Base-by-base conservation (phyloP, 2,113 vertebrate genomes). In the Pseudopodoces humilis region DNA sequence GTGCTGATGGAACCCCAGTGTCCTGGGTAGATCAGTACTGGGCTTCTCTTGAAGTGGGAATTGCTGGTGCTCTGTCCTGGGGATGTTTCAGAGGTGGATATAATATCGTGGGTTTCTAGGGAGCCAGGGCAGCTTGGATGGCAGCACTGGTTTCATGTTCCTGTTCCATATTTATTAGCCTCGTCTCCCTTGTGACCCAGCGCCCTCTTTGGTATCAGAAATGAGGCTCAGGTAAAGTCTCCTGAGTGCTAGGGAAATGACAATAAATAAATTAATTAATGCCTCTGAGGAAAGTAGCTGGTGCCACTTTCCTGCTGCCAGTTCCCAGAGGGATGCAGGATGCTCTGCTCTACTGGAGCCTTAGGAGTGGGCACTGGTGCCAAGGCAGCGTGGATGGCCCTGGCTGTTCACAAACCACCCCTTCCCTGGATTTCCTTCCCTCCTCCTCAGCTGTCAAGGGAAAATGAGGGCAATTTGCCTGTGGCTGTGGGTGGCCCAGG, bases 301-400 rank as follows among this genome's bases (percentile, higher is more conserved):
- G 43, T 84, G 86, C 52, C 2, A 0, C 49, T 70, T 72, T 25
- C 46, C 43, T 49, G 31, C 58, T 67, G 14, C 13, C 16, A 4
- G 0, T 81, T 55, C 74, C 60, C 12, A 3, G 31, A 43, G 52
- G 83, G 67, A 37, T n/a, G 41, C 2, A 15, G 68, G 53, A 19
- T n/a, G 3, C 52, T 37, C 69, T 87, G 65, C 60, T 56, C 47
- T 70, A 0, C 27, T 11, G 5, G 62, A 94, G n/a, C 63, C 65
- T 75, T 50, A 35, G 56, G 37, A 39, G 15, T 3, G 4, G 33
- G 46, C 49, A 7, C 13, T 12, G 71, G 20, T 65, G 70, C 67
- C 0, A 0, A 19, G 20, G 55, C 3, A 5, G 53, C 0, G 0
- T 20, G 43, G n/a, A 41, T 75, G 46, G 47, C 44, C 41, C 13